Evolutionary conservation across 2,888 invertebrate genomes (phyloP).

Genomic region (Vanessa cardui): DNA sequence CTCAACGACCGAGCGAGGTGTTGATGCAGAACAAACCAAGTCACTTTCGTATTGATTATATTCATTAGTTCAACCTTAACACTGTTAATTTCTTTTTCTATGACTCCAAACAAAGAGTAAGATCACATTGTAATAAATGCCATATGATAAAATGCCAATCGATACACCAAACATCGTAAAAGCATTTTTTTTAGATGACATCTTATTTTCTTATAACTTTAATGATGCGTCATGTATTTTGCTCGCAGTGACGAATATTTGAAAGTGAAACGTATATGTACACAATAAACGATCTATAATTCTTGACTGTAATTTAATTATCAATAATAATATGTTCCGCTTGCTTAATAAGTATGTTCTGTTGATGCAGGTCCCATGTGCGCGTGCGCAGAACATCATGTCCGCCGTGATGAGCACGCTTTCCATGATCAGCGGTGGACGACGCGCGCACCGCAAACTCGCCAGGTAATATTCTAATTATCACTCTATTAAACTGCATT

Average conservation of each 20-base stretch:
- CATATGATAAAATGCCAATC: background rate
- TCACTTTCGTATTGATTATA: no score
- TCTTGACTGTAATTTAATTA: background rate
- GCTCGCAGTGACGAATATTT: no score
- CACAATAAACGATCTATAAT: background rate
- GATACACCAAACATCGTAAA: background rate
- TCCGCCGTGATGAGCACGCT: slow-evolving; percentile 81
- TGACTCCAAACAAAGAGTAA: background rate
- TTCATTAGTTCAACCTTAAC: background rate
- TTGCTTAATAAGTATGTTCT: slow-evolving; percentile 14
- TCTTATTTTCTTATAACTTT: background rate
- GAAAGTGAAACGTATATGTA: background rate
- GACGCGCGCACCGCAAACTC: slow-evolving; percentile 75
- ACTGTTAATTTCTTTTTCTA: background rate
- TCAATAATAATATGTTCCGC: background rate
- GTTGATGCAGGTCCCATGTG: slow-evolving; percentile 43
- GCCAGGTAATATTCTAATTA: slow-evolving; percentile 54
- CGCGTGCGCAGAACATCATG: slow-evolving; percentile 54
- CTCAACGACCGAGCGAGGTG: no score
- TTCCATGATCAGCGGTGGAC: slow-evolving; percentile 79
- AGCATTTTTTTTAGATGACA: background rate
- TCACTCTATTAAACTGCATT: background rate
- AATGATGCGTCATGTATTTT: no score
- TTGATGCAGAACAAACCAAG: no score
- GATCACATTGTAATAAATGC: background rate